Conservation (phyloP, 1,140 invertebrate genomes). For the Orius insidiosus region DNA sequence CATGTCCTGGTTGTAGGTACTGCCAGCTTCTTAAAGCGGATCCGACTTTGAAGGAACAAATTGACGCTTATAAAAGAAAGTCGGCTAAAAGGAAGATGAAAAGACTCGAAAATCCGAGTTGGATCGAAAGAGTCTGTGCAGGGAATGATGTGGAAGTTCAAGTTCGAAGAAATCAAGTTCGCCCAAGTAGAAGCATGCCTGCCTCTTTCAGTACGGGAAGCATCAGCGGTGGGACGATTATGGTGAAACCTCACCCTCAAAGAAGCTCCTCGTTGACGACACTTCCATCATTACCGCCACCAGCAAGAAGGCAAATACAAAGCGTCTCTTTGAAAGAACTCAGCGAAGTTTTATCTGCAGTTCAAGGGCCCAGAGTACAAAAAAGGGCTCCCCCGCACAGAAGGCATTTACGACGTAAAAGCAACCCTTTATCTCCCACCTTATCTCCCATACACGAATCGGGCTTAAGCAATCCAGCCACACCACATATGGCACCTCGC, state of each 20-base stretch:
- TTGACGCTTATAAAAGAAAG: slow-evolving; percentile 17
- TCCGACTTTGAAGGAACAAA: slow-evolving; percentile 16
- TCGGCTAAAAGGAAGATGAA: slow-evolving; percentile 14
- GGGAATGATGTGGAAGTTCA: background rate
- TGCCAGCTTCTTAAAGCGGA: slow-evolving; percentile 17
- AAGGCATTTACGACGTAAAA: slow-evolving; percentile 26
- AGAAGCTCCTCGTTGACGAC: slow-evolving; percentile 18
- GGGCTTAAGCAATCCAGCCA: slow-evolving; percentile 45
- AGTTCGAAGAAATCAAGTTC: slow-evolving; percentile 15
- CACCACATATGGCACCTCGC: slow-evolving; percentile 19
- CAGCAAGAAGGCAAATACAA: slow-evolving; percentile 28
- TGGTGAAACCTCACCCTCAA: slow-evolving; percentile 14
- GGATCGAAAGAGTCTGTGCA: slow-evolving; percentile 4
- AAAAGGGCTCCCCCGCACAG: slow-evolving; percentile 14
- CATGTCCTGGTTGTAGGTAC: slow-evolving; percentile 18
- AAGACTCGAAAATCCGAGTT: background rate
- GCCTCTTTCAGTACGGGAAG: slow-evolving; percentile 14
- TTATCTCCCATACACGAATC: slow-evolving; percentile 53
- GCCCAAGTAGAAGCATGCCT: slow-evolving; percentile 15
- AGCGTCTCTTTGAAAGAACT: slow-evolving; percentile 28
- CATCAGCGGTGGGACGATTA: slow-evolving; percentile 3
- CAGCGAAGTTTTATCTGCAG: slow-evolving; percentile 28
- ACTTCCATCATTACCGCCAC: slow-evolving; percentile 30
- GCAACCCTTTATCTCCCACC: slow-evolving; percentile 27
- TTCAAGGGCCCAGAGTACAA: slow-evolving; percentile 21